These are phyloP conservation scores for Sinocyclocheilus grahami DNA, from an alignment of 2,113 vertebrate species.

Conservation along the genomic window DNA sequence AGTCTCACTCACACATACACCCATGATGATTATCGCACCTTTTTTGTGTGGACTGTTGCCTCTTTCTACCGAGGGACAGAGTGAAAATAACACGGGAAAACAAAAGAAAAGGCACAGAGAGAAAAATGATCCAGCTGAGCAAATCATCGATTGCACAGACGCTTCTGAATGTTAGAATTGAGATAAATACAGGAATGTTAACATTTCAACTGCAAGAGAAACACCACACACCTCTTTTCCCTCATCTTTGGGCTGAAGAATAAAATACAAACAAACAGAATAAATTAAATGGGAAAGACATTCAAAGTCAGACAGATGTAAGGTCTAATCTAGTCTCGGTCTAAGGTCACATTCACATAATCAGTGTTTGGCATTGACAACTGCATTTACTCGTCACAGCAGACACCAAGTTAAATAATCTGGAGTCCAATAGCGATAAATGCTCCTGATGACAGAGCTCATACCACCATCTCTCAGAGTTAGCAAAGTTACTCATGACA, in stretches of 20 bases:
- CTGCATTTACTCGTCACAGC: neutral
- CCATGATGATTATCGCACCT: slow-evolving; percentile 54
- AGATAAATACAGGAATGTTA: slow-evolving; percentile 22
- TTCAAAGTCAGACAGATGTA: neutral
- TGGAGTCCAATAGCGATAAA: neutral
- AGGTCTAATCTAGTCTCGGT: neutral
- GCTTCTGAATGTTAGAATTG: neutral
- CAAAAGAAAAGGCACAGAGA: slow-evolving; percentile 39
- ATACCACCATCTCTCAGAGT: neutral
- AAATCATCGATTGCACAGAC: neutral
- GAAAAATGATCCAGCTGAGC: neutral
- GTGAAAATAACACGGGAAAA: slow-evolving; percentile 8
- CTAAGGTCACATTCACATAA: neutral
- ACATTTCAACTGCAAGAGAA: neutral
- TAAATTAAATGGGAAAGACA: slow-evolving; percentile 22
- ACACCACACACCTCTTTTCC: slow-evolving; percentile 70
- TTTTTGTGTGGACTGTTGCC: slow-evolving; percentile 59
- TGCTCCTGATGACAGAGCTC: neutral
- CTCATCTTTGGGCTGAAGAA: slow-evolving; percentile 70
- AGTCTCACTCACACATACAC: neutral
- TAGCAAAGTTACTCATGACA: neutral
- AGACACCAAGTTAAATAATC: neutral
- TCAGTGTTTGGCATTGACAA: neutral
- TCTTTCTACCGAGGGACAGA: slow-evolving; percentile 64
- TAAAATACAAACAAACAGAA: slow-evolving; percentile 47